Percentiles rank a stretch among this genome's conserved stretches.
Evolutionary conservation across 2,888 invertebrate genomes (phyloP).

Genomic region (Bruchidius siliquastri): DNA sequence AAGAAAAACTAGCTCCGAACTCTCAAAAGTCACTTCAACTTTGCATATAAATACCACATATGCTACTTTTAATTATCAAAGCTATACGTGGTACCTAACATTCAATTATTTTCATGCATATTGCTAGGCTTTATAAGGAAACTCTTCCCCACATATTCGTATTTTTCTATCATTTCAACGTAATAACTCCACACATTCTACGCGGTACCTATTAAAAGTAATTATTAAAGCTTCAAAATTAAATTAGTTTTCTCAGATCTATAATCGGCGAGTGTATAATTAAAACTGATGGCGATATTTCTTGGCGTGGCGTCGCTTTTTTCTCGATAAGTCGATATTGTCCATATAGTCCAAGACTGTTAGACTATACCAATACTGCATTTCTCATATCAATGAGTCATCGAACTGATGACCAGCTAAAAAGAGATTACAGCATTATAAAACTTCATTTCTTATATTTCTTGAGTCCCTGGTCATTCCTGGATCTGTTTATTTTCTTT

Average conservation of each 20-base stretch:
- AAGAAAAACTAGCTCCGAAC: too few species aligned
- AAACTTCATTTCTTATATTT: too few species aligned
- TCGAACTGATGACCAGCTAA: too few species aligned
- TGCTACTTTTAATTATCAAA: background rate
- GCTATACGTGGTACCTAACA: background rate
- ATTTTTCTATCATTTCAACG: background rate
- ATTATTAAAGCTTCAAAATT: conserved; percentile 6
- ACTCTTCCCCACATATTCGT: background rate
- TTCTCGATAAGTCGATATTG: background rate
- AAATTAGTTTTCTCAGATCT: conserved; percentile 9
- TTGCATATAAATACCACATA: background rate
- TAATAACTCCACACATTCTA: background rate
- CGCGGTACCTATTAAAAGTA: background rate
- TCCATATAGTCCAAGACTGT: background rate
- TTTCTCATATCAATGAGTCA: too few species aligned
- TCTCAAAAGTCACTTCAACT: too few species aligned
- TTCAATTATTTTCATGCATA: background rate
- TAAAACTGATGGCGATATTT: conserved; percentile 5
- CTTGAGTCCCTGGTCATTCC: too few species aligned
- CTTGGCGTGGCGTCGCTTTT: conserved; percentile 2
- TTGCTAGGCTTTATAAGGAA: background rate
- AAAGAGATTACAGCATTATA: too few species aligned
- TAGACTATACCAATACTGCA: background rate
- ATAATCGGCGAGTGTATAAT: conserved; percentile 2
- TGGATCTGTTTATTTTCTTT: too few species aligned